Conservation (phyloP, 2,888 invertebrate genomes). For the Polylopha cassiicola region DNA sequence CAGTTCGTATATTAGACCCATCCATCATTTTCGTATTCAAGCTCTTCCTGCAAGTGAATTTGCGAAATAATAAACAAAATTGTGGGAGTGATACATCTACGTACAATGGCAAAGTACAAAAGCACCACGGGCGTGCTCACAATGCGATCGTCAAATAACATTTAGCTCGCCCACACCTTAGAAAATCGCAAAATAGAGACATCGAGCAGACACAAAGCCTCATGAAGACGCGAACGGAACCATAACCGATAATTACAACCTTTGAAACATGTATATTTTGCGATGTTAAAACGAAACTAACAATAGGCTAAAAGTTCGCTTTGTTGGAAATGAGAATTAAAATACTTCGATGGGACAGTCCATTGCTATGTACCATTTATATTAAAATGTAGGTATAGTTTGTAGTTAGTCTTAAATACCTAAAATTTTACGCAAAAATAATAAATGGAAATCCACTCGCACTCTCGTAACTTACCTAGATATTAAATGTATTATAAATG, state of each 20-base stretch:
- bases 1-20: conserved; percentile 43
- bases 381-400: too few species aligned
- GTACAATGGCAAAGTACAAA: conserved; percentile 53
- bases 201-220: conserved; percentile 55
- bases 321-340: conserved; percentile 45
- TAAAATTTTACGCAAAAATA: too few species aligned
- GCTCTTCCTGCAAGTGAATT: conserved; percentile 59
- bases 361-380: too few species aligned
- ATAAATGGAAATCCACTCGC: too few species aligned
- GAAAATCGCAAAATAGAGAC: conserved; percentile 75
- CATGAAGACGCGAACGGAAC: conserved; percentile 60
- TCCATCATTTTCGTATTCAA: conserved; percentile 58
- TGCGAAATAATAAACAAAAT: conserved; percentile 60
- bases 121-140: conserved; percentile 69
- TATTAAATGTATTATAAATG: too few species aligned
- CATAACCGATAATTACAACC: conserved; percentile 72
- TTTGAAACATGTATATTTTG: conserved; percentile 60
- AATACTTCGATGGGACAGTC: conserved; percentile 29
- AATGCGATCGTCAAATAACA: conserved; percentile 74
- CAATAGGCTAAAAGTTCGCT: conserved; percentile 41
- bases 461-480: too few species aligned
- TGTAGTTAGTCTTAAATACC: conserved; percentile 5
- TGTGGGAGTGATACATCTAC: conserved; percentile 71
- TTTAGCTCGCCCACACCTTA: conserved; percentile 76
- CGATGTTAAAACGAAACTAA: conserved; percentile 51